Evolutionary conservation across 2,113 vertebrate genomes (phyloP), one percentile per base, ranked within the genome.

Genomic region (Epinephelus moara): DNA sequence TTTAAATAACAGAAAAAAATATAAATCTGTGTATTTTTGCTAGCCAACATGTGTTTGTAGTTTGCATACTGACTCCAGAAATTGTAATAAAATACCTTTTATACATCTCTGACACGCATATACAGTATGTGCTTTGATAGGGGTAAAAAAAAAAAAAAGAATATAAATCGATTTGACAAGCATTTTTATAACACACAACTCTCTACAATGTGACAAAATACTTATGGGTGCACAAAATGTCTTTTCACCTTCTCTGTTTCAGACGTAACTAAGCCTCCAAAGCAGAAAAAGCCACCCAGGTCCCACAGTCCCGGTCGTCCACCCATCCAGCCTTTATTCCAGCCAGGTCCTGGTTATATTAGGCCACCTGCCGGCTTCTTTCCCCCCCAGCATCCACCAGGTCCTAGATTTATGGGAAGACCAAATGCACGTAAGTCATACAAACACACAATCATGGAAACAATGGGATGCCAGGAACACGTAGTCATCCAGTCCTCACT

Each of bases 221-320:
- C 13, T 27, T 3, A 25, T 13, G 17, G 15, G 42, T 66, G 3
- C 8, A 27, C 33, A 55, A 30, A 11, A 25, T 52, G 3, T 45
- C 40, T 69, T 53, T 57, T 1, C 15, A 19, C 18, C 27, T 6
- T 15, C 3, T 67, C 6, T 25, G 10, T 56, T 70, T 61, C 21
- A 6, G 62, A 30, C 37, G 2, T 3, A 19, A 21, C 0, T 8
- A 73, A 47, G 4, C 10, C 40, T 17, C 27, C 21, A 21, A 53
- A 61, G 67, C 72, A 73, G 40, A 71, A 0, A 23, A 42, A 0
- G 9, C 61, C 11, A 1, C 71, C 70, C 53, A 71, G 33, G 53
- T 67, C 75, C 23, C 72, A 77, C 8, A 82, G 78, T 80, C 83
- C 70, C 42, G 45, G 57, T 8, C 25, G 17, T 62, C 80, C 78